phyloP scores from a whole-genome alignment of 2,888 invertebrate species.

The Acrobeloides nanus region DNA sequence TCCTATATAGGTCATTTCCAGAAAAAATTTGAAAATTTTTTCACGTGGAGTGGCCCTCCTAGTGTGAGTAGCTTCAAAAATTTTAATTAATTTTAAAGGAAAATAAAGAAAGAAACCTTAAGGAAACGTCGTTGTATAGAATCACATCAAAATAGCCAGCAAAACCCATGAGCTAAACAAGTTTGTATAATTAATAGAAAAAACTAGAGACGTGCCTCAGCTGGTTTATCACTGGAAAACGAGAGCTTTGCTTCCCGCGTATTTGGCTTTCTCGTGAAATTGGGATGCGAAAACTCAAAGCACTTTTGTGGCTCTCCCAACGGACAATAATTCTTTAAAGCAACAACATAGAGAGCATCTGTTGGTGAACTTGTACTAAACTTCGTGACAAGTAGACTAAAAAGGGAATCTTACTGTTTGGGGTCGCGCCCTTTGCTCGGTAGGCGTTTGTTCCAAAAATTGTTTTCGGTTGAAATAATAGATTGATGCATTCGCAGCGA shows the following conservation, averaged over 20 bases:
- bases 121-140: slow-evolving; percentile 72
- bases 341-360: slow-evolving; percentile 86
- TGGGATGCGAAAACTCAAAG: slow-evolving; percentile 86
- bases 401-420: slow-evolving; percentile 1
- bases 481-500: slow-evolving; percentile 63
- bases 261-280: slow-evolving; percentile 58
- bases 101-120: slow-evolving; percentile 65
- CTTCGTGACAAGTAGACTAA: background rate
- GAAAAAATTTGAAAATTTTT: no score
- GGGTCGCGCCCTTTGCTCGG: slow-evolving; percentile 3
- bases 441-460: slow-evolving; percentile 3
- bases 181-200: background rate
- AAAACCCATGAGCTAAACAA: slow-evolving; percentile 64
- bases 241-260: slow-evolving; percentile 5
- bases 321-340: slow-evolving; percentile 74
- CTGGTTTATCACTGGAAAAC: slow-evolving; percentile 12
- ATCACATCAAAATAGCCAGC: slow-evolving; percentile 87
- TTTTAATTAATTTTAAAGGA: no score
- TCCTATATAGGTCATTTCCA: no score
- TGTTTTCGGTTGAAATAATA: background rate
- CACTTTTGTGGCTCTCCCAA: slow-evolving; percentile 63
- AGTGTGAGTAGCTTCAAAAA: no score
- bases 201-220: slow-evolving; percentile 10
- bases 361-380: slow-evolving; percentile 8
- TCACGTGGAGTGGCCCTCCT: no score